Percentiles rank a stretch among this genome's conserved stretches.
phyloP scores from a whole-genome alignment of 2,888 invertebrate genomes.

The Chorisops tibialis region DNA sequence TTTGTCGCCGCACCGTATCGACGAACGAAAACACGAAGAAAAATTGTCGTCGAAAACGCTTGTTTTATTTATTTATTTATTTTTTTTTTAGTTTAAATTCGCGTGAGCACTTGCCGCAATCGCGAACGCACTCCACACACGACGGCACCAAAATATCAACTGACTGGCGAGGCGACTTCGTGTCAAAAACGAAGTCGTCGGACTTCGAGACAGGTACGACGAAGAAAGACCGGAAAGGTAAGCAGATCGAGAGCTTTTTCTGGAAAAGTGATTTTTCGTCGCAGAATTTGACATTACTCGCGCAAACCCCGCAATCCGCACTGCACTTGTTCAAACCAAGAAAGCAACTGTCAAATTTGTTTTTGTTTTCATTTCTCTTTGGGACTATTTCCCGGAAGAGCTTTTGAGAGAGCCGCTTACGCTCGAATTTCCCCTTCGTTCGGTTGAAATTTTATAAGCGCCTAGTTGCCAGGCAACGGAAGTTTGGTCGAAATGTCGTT shows the following conservation, averaged over 20 bases:
- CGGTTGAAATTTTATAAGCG: slow-evolving; percentile 5
- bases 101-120: background rate
- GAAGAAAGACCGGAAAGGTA: background rate
- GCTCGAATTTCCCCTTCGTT: slow-evolving; percentile 3
- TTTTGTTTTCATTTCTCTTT: slow-evolving; percentile 12
- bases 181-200: background rate
- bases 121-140: background rate
- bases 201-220: slow-evolving; percentile 5
- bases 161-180: slow-evolving; percentile 22
- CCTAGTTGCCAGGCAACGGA: slow-evolving; percentile 21
- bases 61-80: background rate
- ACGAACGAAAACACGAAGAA: too few species aligned
- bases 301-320: background rate
- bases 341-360: background rate
- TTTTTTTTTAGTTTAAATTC: background rate
- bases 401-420: background rate
- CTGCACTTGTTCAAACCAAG: background rate
- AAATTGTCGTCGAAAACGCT: background rate
- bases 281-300: slow-evolving; percentile 22
- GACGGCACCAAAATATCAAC: slow-evolving; percentile 14
- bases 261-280: background rate
- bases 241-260: background rate
- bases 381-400: background rate
- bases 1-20: too few species aligned
- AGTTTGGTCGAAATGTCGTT: slow-evolving; percentile 43